Conservation (phyloP, 2,888 invertebrate genomes). For the Scaptomyza flava region DNA sequence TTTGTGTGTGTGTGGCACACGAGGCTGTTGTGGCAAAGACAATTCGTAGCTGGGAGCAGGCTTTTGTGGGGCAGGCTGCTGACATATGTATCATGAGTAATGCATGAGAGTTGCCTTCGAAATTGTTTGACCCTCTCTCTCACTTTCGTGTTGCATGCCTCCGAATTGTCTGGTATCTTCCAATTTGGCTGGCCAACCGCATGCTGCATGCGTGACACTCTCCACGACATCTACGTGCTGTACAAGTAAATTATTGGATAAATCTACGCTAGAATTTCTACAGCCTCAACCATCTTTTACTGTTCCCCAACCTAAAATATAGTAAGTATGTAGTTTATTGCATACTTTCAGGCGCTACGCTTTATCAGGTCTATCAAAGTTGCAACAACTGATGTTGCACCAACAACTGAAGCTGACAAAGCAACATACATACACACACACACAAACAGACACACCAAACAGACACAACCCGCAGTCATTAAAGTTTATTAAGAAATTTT, state of each 20-base stretch:
- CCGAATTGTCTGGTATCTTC: not conserved
- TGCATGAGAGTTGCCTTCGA: constrained; percentile 66
- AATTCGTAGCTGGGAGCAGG: constrained; percentile 28
- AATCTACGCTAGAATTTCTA: constrained; percentile 55
- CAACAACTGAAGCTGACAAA: constrained; percentile 42
- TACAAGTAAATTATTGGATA: constrained; percentile 72
- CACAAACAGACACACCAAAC: not conserved
- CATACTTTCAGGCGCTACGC: constrained; percentile 60
- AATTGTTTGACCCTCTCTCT: constrained; percentile 17
- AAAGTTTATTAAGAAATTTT: constrained; percentile 75
- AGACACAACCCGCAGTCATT: constrained; percentile 67
- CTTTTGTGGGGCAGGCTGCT: constrained; percentile 8
- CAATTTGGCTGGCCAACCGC: constrained; percentile 31
- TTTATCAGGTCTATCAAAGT: constrained; percentile 71
- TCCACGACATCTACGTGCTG: constrained; percentile 67
- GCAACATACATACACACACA: constrained; percentile 51
- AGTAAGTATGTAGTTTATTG: constrained; percentile 31
- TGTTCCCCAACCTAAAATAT: not conserved
- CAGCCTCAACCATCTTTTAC: constrained; percentile 29
- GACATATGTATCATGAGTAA: constrained; percentile 68
- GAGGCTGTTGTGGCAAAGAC: constrained; percentile 39
- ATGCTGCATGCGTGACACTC: constrained; percentile 64
- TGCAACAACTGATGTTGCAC: constrained; percentile 42
- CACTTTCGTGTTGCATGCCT: constrained; percentile 53
- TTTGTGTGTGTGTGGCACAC: constrained; percentile 32